Evolutionary conservation across 2,888 invertebrate species (phyloP), one percentile per base, ranked within the genome.

Genomic region (Drosophila acutilabella): DNA sequence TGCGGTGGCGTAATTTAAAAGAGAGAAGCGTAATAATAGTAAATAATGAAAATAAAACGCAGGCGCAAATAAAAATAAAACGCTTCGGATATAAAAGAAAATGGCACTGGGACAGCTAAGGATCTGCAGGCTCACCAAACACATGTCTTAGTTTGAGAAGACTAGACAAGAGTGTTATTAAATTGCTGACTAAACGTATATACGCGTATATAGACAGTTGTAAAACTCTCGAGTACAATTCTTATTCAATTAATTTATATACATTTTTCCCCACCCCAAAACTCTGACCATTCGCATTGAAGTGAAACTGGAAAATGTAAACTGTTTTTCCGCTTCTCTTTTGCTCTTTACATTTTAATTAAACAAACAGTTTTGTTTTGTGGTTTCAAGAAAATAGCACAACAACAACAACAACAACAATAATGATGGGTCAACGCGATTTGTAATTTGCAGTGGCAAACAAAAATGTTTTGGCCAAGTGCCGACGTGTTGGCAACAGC

Each of bases 401-500:
- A 48, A 61, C 20, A 20, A 20, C 18, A 18, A 18, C 18, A 18
- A 18, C 52, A 53, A 30, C 44, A 62, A 18, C 50, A 66, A 33
- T 45, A 45, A 36, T 62, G 60, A 59, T 73, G 67, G 79, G 57
- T 68, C 85, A 66, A 52, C 59, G 89, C 89, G 85, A 84, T 72
- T 81, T 80, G 89, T 87, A 87, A 87, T 84, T 83, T 89, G 68
- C 81, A 58, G 70, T 38, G 72, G 53, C 80, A 68, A 57, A 57
- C 75, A 69, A 78, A 85, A 82, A 68, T 80, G 67, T 64, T 80
- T 67, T 67, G 61, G 65, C 77, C 84, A 87, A 78, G 81, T 89
- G 85, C 59, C 81, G 87, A 81, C 80, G 71, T 88, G 80, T 79
- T 79, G 86, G 69, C 78, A 82, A 85, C 85, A 85, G 71, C 72